phyloP scores from a whole-genome alignment of 2,113 vertebrate species.

The Ochotona princeps region DNA sequence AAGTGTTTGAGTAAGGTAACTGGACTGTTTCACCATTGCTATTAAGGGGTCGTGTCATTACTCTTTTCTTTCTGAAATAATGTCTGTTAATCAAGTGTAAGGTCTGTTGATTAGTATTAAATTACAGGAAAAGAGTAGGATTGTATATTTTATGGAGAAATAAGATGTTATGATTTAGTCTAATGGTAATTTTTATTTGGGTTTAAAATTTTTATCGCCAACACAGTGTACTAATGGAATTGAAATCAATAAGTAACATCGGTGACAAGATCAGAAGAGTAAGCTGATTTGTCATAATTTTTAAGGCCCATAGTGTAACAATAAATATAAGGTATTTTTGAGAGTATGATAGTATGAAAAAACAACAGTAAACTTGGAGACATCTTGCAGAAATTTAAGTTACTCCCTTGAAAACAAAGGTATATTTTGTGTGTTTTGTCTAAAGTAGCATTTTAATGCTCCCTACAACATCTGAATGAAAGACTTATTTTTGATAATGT shows the following conservation, averaged over 20 bases:
- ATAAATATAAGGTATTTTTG: slow-evolving; percentile 81
- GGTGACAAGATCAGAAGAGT: slow-evolving; percentile 78
- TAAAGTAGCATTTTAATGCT: background rate
- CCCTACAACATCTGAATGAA: background rate
- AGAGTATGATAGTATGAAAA: slow-evolving; percentile 67
- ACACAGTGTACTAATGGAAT: slow-evolving; percentile 76
- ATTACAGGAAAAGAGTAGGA: slow-evolving; percentile 29
- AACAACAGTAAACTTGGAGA: slow-evolving; percentile 75
- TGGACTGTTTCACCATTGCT: background rate
- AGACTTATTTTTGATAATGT: background rate
- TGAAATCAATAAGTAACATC: slow-evolving; percentile 83
- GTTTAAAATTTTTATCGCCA: slow-evolving; percentile 79
- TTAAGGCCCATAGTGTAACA: slow-evolving; percentile 82
- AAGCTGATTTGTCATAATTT: slow-evolving; percentile 83
- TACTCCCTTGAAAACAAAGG: slow-evolving; percentile 38
- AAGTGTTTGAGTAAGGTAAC: background rate
- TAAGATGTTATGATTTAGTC: slow-evolving; percentile 64
- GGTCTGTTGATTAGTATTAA: slow-evolving; percentile 33
- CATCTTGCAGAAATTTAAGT: slow-evolving; percentile 60
- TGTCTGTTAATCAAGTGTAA: slow-evolving; percentile 54
- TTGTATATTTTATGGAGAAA: slow-evolving; percentile 24
- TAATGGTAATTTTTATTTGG: slow-evolving; percentile 78
- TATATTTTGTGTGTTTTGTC: background rate
- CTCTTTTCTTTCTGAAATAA: background rate
- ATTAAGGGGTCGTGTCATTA: background rate